Percentiles rank a stretch among this genome's conserved stretches.
Conservation (phyloP, 2,888 invertebrate species). For the Chydorus sphaericus region DNA sequence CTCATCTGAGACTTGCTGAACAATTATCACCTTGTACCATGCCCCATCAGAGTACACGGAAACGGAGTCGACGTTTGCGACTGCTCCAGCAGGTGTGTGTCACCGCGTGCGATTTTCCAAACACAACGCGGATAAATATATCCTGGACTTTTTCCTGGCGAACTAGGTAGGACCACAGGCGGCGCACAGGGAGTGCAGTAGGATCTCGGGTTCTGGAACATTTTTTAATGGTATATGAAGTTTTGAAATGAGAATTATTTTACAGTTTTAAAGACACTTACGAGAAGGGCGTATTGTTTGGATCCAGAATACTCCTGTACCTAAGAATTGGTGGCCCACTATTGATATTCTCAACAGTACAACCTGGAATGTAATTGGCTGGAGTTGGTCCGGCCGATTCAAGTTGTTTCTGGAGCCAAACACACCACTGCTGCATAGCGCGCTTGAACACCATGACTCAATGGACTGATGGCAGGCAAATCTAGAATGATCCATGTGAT, state of each 20-base stretch:
- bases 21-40: neutral
- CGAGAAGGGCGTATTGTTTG: conserved; percentile 88
- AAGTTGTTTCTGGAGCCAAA: conserved; percentile 55
- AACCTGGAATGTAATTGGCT: conserved; percentile 75
- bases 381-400: conserved; percentile 65
- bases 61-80: conserved; percentile 20
- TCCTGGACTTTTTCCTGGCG: conserved; percentile 86
- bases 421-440: conserved; percentile 79
- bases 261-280: conserved; percentile 28
- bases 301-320: conserved; percentile 79
- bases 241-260: neutral
- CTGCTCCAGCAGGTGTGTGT: conserved; percentile 16
- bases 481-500: conserved; percentile 39
- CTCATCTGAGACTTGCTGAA: neutral
- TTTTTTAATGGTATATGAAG: neutral
- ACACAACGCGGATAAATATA: conserved; percentile 87
- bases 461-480: conserved; percentile 81
- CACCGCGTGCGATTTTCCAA: conserved; percentile 53
- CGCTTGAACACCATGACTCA: conserved; percentile 78
- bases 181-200: conserved; percentile 56
- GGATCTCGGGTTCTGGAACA: conserved; percentile 40
- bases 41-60: conserved; percentile 25
- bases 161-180: conserved; percentile 87
- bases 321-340: conserved; percentile 67
- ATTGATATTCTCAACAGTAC: conserved; percentile 57